These are phyloP conservation scores for Radopholus similis DNA, from an alignment of 1,140 invertebrate genomes.

Conservation along the genomic window DNA sequence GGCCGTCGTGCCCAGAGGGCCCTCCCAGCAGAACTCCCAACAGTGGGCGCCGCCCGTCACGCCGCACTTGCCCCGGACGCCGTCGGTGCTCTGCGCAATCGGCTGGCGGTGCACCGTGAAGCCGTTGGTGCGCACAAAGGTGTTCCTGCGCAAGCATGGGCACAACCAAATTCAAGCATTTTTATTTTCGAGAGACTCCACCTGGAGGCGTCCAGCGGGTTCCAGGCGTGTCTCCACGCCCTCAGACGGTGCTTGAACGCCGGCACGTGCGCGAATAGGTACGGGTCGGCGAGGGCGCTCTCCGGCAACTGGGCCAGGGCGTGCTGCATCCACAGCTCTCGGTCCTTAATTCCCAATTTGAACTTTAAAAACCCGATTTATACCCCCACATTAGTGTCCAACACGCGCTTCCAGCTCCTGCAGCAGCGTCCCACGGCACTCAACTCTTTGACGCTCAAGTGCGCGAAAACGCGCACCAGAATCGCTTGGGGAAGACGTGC, in stretches of 20 bases:
- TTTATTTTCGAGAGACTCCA: too few species aligned
- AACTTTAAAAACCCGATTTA: background rate
- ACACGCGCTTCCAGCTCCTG: slow-evolving; percentile 82
- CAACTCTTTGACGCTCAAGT: slow-evolving; percentile 79
- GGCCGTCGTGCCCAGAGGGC: slow-evolving; percentile 88
- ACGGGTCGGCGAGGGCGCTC: slow-evolving; percentile 80
- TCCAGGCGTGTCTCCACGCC: slow-evolving; percentile 93
- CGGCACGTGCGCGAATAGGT: slow-evolving; percentile 79
- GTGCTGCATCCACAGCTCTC: slow-evolving; percentile 87
- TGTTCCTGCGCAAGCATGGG: slow-evolving; percentile 82
- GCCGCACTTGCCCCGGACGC: slow-evolving; percentile 68
- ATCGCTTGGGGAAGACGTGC: slow-evolving; percentile 71
- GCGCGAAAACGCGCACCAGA: slow-evolving; percentile 88
- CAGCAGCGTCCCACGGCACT: slow-evolving; percentile 84
- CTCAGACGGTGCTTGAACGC: slow-evolving; percentile 89
- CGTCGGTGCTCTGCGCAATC: slow-evolving; percentile 96
- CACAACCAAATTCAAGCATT: too few species aligned
- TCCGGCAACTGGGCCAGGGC: slow-evolving; percentile 80
- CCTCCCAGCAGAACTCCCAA: slow-evolving; percentile 99
- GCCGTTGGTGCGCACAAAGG: slow-evolving; percentile 92
- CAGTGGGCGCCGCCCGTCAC: slow-evolving; percentile 87
- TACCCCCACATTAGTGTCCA: slow-evolving; percentile 65
- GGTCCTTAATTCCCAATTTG: slow-evolving; percentile 66
- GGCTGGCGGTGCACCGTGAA: slow-evolving; percentile 96
- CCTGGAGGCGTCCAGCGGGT: slow-evolving; percentile 74